These are phyloP conservation scores for Smittia aterrima DNA, from an alignment of 2,888 invertebrate species.

Conservation along the genomic window DNA sequence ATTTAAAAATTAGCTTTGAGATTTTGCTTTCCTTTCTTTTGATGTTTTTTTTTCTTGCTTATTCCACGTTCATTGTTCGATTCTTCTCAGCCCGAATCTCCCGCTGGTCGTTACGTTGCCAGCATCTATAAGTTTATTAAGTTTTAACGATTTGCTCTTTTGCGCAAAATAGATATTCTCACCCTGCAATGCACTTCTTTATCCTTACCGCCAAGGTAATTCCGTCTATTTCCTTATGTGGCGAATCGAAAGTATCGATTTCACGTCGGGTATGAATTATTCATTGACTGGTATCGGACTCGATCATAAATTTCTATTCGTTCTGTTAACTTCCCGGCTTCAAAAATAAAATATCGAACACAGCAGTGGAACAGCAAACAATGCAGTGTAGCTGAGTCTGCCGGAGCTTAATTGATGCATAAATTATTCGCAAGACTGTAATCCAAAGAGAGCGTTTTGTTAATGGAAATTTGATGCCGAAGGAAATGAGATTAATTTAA, in stretches of 20 bases:
- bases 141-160: neutral
- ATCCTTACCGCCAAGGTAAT: slow-evolving; percentile 1
- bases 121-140: neutral
- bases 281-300: slow-evolving; percentile 18
- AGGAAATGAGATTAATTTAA: slow-evolving; percentile 12
- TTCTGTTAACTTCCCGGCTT: neutral
- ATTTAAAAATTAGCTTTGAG: slow-evolving; percentile 18
- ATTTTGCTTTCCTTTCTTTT: neutral
- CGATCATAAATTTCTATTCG: slow-evolving; percentile 22
- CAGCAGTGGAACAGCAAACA: neutral
- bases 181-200: neutral
- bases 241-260: slow-evolving; percentile 1
- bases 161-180: neutral
- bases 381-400: neutral
- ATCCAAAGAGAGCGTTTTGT: neutral
- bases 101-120: neutral
- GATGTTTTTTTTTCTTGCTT: neutral
- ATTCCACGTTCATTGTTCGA: slow-evolving; percentile 3
- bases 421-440: neutral
- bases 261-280: neutral
- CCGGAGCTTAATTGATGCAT: slow-evolving; percentile 9
- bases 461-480: slow-evolving; percentile 18
- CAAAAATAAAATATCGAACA: neutral
- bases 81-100: neutral
- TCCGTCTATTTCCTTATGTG: neutral